A percentile compares a stretch with the other conserved stretches of the same genome.
phyloP scores from a whole-genome alignment of 2,797 vertebrate genomes.

The Halcyon chelicuti region DNA sequence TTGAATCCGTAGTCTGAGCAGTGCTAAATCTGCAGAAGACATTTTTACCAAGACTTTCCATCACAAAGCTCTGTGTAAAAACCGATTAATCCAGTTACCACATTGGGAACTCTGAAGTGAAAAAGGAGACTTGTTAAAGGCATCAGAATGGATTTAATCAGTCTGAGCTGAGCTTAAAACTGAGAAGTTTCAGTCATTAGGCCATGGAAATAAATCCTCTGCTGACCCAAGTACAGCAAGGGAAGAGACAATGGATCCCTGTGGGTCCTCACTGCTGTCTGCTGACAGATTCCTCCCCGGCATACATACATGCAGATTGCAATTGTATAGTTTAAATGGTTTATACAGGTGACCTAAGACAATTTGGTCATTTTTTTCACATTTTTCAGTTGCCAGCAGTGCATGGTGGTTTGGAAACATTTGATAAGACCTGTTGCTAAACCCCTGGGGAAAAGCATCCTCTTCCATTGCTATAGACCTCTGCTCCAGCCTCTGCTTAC shows the following conservation, averaged over 20 bases:
- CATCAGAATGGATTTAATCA: neutral
- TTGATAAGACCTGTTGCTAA: neutral
- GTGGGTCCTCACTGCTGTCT: neutral
- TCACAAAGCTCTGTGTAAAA: neutral
- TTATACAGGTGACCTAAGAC: neutral
- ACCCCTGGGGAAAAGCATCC: neutral
- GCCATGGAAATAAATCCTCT: neutral
- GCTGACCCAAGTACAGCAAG: neutral
- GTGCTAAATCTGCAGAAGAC: neutral
- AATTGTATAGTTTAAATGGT: neutral
- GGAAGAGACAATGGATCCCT: neutral
- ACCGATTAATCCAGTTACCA: neutral
- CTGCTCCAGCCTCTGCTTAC: neutral
- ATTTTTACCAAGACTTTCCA: neutral
- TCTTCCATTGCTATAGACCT: neutral
- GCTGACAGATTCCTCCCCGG: neutral
- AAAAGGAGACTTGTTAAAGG: neutral
- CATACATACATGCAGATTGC: neutral
- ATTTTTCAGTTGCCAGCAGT: neutral
- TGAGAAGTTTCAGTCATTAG: neutral
- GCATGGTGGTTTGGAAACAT: neutral
- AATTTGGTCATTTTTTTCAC: neutral
- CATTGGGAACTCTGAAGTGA: neutral
- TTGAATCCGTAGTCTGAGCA: neutral
- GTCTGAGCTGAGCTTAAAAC: constrained; percentile 22